phyloP scores from a whole-genome alignment of 2,113 vertebrate species.

The Empidonax traillii region DNA sequence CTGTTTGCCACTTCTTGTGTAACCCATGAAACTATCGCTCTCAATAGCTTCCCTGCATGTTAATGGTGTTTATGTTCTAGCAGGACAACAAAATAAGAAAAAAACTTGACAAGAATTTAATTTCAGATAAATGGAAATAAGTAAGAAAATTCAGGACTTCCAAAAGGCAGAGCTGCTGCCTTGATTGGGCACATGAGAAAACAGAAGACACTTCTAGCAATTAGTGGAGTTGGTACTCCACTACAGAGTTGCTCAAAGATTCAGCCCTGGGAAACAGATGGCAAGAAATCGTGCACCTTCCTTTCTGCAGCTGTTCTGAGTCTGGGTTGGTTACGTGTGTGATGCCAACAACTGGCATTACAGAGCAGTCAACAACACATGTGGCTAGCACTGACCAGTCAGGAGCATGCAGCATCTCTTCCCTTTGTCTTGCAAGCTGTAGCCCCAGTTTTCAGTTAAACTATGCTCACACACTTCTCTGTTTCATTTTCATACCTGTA shows the following conservation, averaged over 20 bases:
- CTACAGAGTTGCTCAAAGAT: accelerated
- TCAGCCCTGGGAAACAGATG: neutral
- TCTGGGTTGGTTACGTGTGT: accelerated
- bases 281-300: neutral
- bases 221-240: neutral
- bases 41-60: neutral
- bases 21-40: neutral
- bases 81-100: neutral
- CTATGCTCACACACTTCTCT: neutral
- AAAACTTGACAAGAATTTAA: neutral
- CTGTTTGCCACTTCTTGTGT: neutral
- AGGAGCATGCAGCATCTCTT: neutral
- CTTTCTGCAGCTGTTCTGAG: neutral
- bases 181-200: neutral
- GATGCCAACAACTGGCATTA: neutral
- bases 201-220: neutral
- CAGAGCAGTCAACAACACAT: accelerated
- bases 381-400: neutral
- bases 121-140: neutral
- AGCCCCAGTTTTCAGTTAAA: neutral
- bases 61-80: neutral
- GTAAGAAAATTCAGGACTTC: neutral
- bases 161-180: neutral
- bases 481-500: neutral
- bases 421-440: neutral